phyloP scores from a whole-genome alignment of 2,113 vertebrate genomes.

The Megaceryle torquata region DNA sequence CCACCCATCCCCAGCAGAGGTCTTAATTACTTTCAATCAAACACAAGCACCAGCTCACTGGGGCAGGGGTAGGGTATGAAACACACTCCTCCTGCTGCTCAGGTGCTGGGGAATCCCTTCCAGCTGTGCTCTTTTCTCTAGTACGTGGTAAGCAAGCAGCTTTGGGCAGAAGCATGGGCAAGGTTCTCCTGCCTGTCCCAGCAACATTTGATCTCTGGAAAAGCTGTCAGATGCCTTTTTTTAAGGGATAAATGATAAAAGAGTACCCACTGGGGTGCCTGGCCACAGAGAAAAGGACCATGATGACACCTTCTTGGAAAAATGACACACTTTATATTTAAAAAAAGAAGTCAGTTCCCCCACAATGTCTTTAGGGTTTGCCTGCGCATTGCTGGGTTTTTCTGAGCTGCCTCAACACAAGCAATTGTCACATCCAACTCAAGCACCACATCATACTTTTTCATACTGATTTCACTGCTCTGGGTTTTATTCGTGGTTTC shows the following conservation, averaged over 20 bases:
- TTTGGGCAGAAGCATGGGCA: not conserved
- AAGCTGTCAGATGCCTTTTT: not conserved
- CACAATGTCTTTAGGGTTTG: rapidly evolving
- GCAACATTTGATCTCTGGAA: not conserved
- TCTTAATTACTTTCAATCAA: not conserved
- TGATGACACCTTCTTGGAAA: not conserved
- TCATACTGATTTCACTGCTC: not conserved
- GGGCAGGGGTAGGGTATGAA: not conserved
- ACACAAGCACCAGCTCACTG: not conserved
- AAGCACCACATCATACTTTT: not conserved
- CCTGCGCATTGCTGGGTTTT: not conserved
- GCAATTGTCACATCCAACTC: not conserved
- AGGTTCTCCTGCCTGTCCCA: not conserved
- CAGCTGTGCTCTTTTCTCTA: not conserved
- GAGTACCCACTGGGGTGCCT: not conserved
- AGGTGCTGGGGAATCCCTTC: not conserved
- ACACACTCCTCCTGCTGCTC: too few relatives aligned
- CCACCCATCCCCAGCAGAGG: not conserved
- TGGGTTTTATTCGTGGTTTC: not conserved
- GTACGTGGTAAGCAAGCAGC: not conserved
- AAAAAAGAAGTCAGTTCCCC: not conserved
- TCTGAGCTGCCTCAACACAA: not conserved
- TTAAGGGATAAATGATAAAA: not conserved
- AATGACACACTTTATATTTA: not conserved
- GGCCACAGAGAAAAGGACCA: not conserved